phyloP scores from a whole-genome alignment of 1,140 invertebrate genomes.

The Aphaenogaster ashmeadi region DNA sequence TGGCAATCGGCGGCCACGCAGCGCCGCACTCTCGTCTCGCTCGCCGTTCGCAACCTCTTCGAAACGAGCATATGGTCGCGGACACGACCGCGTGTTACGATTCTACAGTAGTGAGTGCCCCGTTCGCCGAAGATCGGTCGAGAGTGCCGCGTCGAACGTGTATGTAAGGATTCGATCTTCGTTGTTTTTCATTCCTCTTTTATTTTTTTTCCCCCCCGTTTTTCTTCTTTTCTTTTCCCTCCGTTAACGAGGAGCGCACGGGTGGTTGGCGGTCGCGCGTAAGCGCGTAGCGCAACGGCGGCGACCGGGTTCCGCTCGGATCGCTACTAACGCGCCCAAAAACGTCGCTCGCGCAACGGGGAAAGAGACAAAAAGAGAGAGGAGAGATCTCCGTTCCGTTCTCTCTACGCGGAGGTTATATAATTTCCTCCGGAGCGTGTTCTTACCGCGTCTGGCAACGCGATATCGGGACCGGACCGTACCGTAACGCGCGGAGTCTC shows the following conservation, averaged over 20 bases:
- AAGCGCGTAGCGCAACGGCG: conserved; percentile 34
- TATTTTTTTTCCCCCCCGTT: background rate
- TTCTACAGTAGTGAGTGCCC: background rate
- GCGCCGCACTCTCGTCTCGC: conserved; percentile 76
- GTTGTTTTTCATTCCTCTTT: background rate
- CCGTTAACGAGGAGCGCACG: conserved; percentile 1
- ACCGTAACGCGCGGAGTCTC: background rate
- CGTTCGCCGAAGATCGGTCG: background rate
- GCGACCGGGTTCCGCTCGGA: conserved; percentile 37
- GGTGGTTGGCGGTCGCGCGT: conserved; percentile 18
- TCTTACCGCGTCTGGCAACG: conserved; percentile 53
- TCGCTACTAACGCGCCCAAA: conserved; percentile 70
- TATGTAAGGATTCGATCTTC: background rate
- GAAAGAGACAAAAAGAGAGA: background rate
- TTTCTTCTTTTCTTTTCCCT: background rate
- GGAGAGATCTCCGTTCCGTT: conserved; percentile 38
- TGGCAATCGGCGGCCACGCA: conserved; percentile 84
- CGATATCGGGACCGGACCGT: background rate
- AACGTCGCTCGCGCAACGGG: conserved; percentile 69
- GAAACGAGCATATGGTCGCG: conserved; percentile 35
- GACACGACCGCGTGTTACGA: background rate
- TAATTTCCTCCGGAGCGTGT: conserved; percentile 72
- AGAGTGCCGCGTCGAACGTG: background rate
- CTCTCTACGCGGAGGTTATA: conserved; percentile 71
- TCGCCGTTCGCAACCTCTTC: background rate